Evolutionary conservation across 1,140 invertebrate genomes (phyloP).

Genomic region (Pinna nobilis): DNA sequence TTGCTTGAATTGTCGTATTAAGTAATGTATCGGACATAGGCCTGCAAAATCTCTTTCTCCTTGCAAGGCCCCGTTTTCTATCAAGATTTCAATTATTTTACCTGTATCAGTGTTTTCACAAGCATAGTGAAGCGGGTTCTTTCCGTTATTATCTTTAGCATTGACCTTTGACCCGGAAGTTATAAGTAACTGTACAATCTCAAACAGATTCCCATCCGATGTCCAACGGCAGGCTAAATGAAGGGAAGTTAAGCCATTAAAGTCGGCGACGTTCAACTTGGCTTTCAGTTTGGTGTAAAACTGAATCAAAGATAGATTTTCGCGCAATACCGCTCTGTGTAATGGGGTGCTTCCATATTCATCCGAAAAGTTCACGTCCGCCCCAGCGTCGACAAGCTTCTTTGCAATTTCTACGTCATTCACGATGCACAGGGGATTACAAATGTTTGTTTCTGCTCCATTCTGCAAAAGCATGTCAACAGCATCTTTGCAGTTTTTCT

Average conservation of each 20-base stretch:
- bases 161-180: not conserved
- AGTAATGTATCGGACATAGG: slow-evolving; percentile 19
- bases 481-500: slow-evolving; percentile 3
- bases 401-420: slow-evolving; percentile 3
- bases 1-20: not conserved
- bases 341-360: slow-evolving; percentile 18
- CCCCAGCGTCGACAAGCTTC: not conserved
- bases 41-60: slow-evolving; percentile 6
- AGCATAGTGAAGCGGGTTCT: slow-evolving; percentile 15
- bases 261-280: not conserved
- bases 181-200: slow-evolving; percentile 5
- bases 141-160: not conserved
- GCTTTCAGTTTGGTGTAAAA: slow-evolving; percentile 1
- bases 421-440: not conserved
- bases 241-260: slow-evolving; percentile 9
- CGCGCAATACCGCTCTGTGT: slow-evolving; percentile 9
- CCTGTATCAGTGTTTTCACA: not conserved
- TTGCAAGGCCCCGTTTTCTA: slow-evolving; percentile 8
- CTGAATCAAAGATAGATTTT: not conserved
- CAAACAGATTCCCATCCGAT: not conserved
- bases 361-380: not conserved
- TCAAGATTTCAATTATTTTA: slow-evolving; percentile 8
- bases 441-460: slow-evolving; percentile 5
- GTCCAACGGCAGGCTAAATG: not conserved
- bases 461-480: slow-evolving; percentile 18